Evolutionary conservation across 2,113 vertebrate species (phyloP), one percentile per base, ranked within the genome.

Genomic region (Nansenia antarctica): DNA sequence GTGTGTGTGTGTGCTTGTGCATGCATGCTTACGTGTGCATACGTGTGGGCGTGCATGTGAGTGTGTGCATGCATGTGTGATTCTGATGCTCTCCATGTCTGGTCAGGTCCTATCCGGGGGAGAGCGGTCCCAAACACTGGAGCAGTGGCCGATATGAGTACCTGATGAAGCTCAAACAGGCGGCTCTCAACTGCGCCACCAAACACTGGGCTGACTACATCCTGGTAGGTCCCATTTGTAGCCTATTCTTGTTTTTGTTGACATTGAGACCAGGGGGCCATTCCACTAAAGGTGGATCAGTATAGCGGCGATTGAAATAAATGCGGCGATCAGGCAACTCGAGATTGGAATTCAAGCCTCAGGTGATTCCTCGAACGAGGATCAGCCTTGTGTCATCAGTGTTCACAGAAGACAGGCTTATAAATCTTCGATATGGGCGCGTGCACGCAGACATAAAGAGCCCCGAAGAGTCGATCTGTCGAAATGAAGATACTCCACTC

Each of bases 41-140:
- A n/a, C 11, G 12, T 64, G 62, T 0, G 39, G 9, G 31, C 81
- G 81, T 52, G 49, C 8, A 2, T 1, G 45, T 58, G 27, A 30
- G 27, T 31, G 15, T 59, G 7, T 20, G 54, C 30, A 27, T 58
- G 29, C 30, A 27, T 58, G 29, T 31, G 14, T 31, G 14, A 18
- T 59, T 6, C 53, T 55, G 53, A 55, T 24, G 12, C 30, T 29
- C 31, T 60, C 58, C 3, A 20, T 60, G 32, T 9, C 32, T 24
- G 8, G 34, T 9, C 79, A 99, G 97, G 77, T 89, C 90, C n/a
- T 99, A 96, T 32, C 92, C 92, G 0, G 93, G 95, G 0, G 98
- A 99, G 81, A 60, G 93, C 0, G 94, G 97, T 3, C 97, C 97
- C 30, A 99, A 98, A 65, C 93, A 99, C 72, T 99, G 98, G 98